These are phyloP conservation scores for Uria lomvia DNA, from an alignment of 2,113 vertebrate species.

Conservation along the genomic window DNA sequence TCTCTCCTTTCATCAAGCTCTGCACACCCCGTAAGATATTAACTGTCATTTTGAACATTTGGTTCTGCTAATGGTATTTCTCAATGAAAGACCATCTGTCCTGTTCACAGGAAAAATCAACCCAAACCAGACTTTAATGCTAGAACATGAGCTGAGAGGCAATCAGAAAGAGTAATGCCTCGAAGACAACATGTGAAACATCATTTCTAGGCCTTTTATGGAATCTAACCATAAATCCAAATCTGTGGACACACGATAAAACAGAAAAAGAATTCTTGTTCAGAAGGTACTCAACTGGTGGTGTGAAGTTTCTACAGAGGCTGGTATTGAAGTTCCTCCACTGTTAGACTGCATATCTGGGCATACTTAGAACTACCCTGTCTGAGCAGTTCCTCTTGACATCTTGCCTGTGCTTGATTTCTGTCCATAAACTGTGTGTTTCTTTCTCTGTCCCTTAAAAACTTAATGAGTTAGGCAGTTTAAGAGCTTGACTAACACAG, in stretches of 20 bases:
- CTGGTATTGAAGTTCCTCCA: neutral
- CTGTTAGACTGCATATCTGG: neutral
- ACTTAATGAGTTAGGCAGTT: rapidly evolving
- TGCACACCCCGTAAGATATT: neutral
- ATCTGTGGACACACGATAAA: rapidly evolving
- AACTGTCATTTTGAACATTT: neutral
- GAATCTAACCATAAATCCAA: neutral
- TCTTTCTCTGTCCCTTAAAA: neutral
- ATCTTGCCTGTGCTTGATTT: neutral
- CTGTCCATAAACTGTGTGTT: neutral
- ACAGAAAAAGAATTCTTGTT: neutral
- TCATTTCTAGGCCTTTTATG: neutral
- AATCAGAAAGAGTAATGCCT: neutral
- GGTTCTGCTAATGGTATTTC: neutral
- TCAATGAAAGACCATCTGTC: neutral
- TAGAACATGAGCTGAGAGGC: neutral
- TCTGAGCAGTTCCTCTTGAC: neutral
- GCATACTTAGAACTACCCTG: neutral
- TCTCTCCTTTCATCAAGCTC: neutral
- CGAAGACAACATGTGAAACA: neutral
- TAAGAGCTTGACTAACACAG: neutral
- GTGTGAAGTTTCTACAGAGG: neutral
- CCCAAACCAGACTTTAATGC: neutral
- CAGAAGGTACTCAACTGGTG: neutral
- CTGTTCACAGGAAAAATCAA: neutral